phyloP scores from a whole-genome alignment of 2,113 vertebrate species.

The Antigone vipio region DNA sequence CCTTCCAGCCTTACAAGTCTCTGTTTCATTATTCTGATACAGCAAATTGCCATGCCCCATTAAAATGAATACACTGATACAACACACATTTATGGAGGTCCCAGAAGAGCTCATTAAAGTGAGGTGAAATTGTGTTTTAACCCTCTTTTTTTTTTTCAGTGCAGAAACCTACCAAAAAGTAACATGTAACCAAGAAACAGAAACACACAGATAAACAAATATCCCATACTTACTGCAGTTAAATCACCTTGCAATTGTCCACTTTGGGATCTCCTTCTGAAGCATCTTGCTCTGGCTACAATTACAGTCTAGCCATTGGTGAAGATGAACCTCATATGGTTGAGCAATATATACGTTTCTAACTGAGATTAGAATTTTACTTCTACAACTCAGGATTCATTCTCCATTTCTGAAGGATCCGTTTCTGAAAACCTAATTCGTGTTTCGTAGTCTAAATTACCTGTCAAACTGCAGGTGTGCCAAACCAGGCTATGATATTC shows the following conservation, averaged over 20 bases:
- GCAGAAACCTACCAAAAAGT: background rate
- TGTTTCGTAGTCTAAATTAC: background rate
- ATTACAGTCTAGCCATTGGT: background rate
- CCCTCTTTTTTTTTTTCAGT: background rate
- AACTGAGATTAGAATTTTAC: background rate
- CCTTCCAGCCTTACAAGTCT: background rate
- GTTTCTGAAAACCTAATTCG: background rate
- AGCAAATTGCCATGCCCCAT: background rate
- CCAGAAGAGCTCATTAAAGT: slow-evolving; percentile 41
- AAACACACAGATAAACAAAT: background rate
- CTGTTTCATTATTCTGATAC: slow-evolving; percentile 25
- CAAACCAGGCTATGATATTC: background rate
- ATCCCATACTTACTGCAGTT: background rate
- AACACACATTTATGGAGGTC: background rate
- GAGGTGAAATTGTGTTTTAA: slow-evolving; percentile 23
- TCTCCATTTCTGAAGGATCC: background rate
- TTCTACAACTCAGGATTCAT: background rate
- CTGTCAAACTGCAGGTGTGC: background rate
- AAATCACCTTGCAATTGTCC: background rate
- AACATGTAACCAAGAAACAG: background rate
- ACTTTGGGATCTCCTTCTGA: background rate
- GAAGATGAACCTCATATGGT: background rate
- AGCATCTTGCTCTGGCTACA: background rate
- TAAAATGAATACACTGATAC: slow-evolving; percentile 12
- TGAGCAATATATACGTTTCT: background rate